Evolutionary conservation across 92 coral and sea anemone species (phyloP).

Genomic region (Porites divaricata): DNA sequence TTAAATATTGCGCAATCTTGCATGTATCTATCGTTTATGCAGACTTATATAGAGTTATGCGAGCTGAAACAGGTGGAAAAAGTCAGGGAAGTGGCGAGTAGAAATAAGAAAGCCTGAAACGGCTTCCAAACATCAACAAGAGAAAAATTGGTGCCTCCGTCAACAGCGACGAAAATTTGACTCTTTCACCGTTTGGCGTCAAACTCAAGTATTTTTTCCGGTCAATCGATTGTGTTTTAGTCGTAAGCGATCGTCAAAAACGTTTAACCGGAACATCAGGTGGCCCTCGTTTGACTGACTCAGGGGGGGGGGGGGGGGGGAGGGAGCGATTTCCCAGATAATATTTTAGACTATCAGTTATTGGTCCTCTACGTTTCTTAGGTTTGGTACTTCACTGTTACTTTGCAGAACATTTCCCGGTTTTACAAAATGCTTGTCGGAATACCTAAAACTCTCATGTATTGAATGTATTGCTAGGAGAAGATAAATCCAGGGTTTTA

Average conservation of each 20-base stretch:
- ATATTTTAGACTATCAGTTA: too few species aligned
- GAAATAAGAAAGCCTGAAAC: too few species aligned
- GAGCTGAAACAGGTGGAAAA: too few species aligned
- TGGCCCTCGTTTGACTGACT: background rate
- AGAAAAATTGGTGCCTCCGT: background rate
- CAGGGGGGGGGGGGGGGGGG: too few species aligned
- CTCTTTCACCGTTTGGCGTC: constrained; percentile 1
- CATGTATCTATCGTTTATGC: background rate
- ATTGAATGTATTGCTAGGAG: too few species aligned
- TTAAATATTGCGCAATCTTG: too few species aligned
- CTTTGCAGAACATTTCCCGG: too few species aligned
- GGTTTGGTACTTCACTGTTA: too few species aligned
- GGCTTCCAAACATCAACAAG: background rate
- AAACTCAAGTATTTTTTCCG: constrained; percentile 27
- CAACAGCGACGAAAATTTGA: background rate
- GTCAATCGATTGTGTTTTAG: background rate
- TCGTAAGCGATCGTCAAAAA: background rate
- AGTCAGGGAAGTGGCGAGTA: background rate
- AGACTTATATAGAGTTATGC: background rate
- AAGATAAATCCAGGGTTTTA: too few species aligned
- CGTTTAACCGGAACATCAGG: background rate
- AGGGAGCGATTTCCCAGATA: background rate
- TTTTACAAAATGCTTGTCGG: too few species aligned
- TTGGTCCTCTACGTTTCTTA: too few species aligned
- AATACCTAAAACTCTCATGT: too few species aligned